Evolutionary conservation across 2,797 vertebrate species (phyloP).

Genomic region (Arremon aurantiirostris): DNA sequence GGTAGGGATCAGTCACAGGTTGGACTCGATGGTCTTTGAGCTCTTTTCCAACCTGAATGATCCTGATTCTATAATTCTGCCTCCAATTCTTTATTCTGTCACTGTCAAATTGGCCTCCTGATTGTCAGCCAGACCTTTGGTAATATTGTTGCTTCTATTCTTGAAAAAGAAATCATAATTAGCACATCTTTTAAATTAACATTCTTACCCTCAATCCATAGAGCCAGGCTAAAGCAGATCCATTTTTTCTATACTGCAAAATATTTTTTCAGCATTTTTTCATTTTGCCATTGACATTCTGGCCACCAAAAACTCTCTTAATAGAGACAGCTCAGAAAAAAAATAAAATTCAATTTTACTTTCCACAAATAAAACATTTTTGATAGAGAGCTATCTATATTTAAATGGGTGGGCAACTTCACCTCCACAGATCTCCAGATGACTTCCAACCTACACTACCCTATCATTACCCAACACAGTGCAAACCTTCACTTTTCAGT

Average conservation of each 20-base stretch:
- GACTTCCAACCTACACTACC: not conserved
- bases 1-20: fast-evolving
- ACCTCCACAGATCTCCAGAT: not conserved
- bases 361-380: not conserved
- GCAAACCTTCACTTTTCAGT: not conserved
- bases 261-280: not conserved
- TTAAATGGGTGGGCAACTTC: not conserved
- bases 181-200: not conserved
- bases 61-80: not conserved
- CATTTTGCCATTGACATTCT: not conserved
- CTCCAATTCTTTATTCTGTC: not conserved
- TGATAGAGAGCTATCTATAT: not conserved
- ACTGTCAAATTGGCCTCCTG: not conserved
- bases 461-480: not conserved
- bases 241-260: not conserved
- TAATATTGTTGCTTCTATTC: not conserved
- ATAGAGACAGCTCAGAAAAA: not conserved
- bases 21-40: not conserved
- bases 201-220: not conserved
- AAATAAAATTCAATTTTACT: not conserved
- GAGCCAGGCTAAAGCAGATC: not conserved
- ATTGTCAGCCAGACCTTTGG: not conserved
- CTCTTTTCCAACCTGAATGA: not conserved
- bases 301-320: not conserved
- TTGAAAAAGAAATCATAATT: not conserved